Evolutionary conservation across 2,113 vertebrate genomes (phyloP).

Genomic region (Phyllostomus discolor): DNA sequence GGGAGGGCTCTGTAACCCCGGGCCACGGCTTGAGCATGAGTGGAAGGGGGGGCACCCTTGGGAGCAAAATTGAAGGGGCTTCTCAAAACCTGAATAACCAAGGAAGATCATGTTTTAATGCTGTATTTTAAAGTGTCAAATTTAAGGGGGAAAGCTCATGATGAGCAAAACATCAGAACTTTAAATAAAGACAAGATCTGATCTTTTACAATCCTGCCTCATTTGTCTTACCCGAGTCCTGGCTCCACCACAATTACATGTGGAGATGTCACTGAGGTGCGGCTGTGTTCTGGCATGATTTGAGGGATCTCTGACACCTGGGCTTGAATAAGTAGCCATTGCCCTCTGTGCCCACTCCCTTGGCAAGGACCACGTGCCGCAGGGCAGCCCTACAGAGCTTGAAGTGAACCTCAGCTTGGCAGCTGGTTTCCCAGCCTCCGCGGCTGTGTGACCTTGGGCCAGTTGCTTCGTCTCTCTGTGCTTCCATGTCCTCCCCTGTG

Average conservation of each 20-base stretch:
- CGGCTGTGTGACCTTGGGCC: not conserved
- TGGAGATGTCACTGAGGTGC: fast-evolving
- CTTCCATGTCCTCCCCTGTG: not conserved
- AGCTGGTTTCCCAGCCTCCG: not conserved
- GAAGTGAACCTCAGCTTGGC: not conserved
- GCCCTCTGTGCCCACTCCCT: fast-evolving
- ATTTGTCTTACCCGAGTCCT: not conserved
- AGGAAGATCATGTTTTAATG: not conserved
- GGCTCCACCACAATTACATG: fast-evolving
- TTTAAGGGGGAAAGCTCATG: not conserved
- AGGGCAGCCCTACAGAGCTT: not conserved
- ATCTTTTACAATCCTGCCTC: fast-evolving
- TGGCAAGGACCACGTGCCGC: fast-evolving
- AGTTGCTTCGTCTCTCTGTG: not conserved
- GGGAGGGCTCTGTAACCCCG: not conserved
- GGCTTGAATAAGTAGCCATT: not conserved
- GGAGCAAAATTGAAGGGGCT: not conserved
- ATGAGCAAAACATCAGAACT: not conserved
- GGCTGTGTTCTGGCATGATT: not conserved
- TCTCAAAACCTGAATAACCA: not conserved
- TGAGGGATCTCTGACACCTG: not conserved
- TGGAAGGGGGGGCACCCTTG: fast-evolving
- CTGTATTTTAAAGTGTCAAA: not conserved
- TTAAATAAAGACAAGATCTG: not conserved
- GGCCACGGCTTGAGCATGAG: not conserved